Conservation (phyloP, 1,140 invertebrate genomes). For the Drosophila littoralis region DNA sequence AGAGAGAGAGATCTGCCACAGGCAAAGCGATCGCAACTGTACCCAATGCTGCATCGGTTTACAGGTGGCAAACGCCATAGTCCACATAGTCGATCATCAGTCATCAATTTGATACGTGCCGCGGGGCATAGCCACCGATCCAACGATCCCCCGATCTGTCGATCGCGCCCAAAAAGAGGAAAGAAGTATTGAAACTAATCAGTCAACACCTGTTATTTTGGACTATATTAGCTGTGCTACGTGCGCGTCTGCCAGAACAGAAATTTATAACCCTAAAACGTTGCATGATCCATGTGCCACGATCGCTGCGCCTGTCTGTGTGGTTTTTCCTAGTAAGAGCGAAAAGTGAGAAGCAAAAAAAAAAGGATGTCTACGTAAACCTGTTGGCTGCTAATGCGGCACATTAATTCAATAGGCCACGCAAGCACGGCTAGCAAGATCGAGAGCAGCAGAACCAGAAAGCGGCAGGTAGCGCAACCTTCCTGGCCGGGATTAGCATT, state of each 20-base stretch:
- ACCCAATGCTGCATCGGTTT: constrained; percentile 6
- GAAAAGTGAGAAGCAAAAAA: constrained; percentile 7
- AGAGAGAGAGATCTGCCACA: not conserved
- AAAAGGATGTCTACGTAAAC: constrained; percentile 50
- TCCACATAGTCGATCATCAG: constrained; percentile 17
- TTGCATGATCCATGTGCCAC: constrained; percentile 8
- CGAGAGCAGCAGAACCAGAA: constrained; percentile 16
- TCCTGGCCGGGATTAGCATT: constrained; percentile 69
- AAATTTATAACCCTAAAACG: constrained; percentile 40
- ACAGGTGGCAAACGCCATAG: constrained; percentile 24
- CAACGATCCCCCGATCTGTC: not conserved
- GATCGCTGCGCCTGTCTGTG: constrained; percentile 11
- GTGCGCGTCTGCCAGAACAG: constrained; percentile 18
- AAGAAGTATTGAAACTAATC: constrained; percentile 60
- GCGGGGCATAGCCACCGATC: constrained; percentile 11
- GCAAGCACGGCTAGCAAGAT: constrained; percentile 3
- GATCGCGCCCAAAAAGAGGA: constrained; percentile 26
- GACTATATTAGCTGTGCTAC: constrained; percentile 63
- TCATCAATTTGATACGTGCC: constrained; percentile 72
- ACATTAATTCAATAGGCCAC: constrained; percentile 70
- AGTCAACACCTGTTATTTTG: constrained; percentile 77
- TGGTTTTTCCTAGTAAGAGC: constrained; percentile 39
- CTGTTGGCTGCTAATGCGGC: constrained; percentile 69
- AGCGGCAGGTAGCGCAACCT: constrained; percentile 57
- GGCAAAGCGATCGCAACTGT: constrained; percentile 36